Evolutionary conservation across 2,888 invertebrate species (phyloP).

Genomic region (Stenurella melanura): DNA sequence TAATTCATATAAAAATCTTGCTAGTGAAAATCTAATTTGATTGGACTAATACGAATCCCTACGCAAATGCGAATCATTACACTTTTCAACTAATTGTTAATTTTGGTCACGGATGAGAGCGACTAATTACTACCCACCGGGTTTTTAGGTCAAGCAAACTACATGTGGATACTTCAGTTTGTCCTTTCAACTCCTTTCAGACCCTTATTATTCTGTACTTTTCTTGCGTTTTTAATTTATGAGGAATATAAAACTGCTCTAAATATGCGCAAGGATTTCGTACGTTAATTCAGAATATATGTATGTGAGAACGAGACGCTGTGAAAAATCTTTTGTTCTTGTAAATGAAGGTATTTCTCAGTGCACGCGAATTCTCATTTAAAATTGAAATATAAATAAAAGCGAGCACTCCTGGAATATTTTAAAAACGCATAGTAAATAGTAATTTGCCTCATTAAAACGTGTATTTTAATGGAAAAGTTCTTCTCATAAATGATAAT

Average conservation of each 20-base stretch:
- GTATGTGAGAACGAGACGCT: neutral
- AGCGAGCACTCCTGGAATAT: neutral
- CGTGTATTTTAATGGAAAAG: no score
- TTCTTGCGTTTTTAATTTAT: slow-evolving; percentile 38
- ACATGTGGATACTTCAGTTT: slow-evolving; percentile 19
- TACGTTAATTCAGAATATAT: slow-evolving; percentile 27
- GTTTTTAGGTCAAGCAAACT: slow-evolving; percentile 40
- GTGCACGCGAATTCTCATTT: neutral
- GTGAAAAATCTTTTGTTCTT: slow-evolving; percentile 3
- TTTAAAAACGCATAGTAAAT: no score
- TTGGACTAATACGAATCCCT: no score
- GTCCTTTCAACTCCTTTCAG: slow-evolving; percentile 31
- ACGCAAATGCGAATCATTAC: neutral
- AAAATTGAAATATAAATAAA: neutral
- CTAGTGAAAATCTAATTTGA: no score
- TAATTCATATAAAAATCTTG: no score
- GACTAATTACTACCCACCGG: slow-evolving; percentile 26
- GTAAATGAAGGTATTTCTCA: slow-evolving; percentile 8
- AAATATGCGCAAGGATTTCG: slow-evolving; percentile 18
- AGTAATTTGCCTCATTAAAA: no score
- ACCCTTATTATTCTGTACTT: slow-evolving; percentile 38
- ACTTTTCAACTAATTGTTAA: neutral
- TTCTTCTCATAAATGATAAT: no score
- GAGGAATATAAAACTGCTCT: slow-evolving; percentile 18
- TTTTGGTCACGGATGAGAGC: neutral